phyloP scores from a whole-genome alignment of 2,888 invertebrate species.

The Xestoiulus laeticollis region DNA sequence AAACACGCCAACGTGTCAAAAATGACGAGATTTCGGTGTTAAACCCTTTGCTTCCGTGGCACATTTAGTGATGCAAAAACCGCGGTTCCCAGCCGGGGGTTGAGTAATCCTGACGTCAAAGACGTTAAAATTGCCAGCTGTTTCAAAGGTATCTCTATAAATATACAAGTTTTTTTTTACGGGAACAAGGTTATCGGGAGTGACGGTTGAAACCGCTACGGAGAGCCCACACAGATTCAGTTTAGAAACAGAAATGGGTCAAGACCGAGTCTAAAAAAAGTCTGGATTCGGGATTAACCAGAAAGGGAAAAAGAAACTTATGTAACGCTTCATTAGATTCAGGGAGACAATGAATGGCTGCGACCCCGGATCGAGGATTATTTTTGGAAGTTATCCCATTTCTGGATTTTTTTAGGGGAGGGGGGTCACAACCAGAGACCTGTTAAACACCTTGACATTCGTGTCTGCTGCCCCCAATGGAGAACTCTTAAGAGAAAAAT shows the following conservation, averaged over 20 bases:
- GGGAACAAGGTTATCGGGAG: not conserved
- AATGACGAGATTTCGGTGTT: not conserved
- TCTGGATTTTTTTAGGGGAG: not conserved
- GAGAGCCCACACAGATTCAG: not conserved
- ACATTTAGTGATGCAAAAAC: not conserved
- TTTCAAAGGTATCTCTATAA: not conserved
- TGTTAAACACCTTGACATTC: not conserved
- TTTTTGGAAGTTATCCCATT: constrained; percentile 1
- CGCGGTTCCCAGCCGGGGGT: not conserved
- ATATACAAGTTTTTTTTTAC: not conserved
- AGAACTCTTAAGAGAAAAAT: too few relatives aligned
- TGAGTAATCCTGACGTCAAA: constrained; percentile 19
- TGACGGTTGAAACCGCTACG: not conserved
- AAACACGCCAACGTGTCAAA: not conserved
- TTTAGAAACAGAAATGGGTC: not conserved
- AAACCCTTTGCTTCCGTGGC: not conserved
- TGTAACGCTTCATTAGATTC: not conserved
- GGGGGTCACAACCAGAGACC: not conserved
- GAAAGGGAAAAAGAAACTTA: not conserved
- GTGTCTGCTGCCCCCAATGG: not conserved
- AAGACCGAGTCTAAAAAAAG: not conserved
- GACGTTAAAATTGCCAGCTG: not conserved
- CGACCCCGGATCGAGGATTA: not conserved
- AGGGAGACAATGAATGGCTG: constrained; percentile 9
- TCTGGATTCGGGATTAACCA: not conserved